Conservation (phyloP, 2,113 vertebrate species). For the Macrotus californicus region DNA sequence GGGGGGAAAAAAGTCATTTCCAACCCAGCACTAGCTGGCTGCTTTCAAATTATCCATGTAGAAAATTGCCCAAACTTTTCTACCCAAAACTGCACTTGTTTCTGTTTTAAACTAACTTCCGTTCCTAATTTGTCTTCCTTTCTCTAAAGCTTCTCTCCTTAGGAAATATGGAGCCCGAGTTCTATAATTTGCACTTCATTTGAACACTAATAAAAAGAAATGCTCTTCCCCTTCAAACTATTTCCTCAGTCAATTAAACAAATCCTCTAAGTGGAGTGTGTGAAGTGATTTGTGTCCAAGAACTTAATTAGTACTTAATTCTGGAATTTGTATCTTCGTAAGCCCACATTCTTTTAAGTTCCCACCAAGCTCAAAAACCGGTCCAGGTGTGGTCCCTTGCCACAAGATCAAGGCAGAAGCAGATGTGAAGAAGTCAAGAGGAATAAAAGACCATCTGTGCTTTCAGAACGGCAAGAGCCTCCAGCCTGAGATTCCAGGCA, state of each 20-base stretch:
- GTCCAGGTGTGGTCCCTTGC: constrained; percentile 53
- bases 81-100: constrained; percentile 69
- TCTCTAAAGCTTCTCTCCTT: constrained; percentile 76
- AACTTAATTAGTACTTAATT: constrained; percentile 78
- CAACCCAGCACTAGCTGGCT: constrained; percentile 29
- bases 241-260: constrained; percentile 84
- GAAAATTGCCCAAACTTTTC: constrained; percentile 73
- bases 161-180: constrained; percentile 76
- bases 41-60: constrained; percentile 70
- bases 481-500: background rate
- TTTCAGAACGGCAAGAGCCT: background rate
- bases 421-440: constrained; percentile 38
- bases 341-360: background rate
- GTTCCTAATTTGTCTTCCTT: constrained; percentile 58
- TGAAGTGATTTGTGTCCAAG: constrained; percentile 78
- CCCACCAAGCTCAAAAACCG: background rate
- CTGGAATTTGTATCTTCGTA: constrained; percentile 66
- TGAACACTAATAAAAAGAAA: constrained; percentile 82
- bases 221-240: constrained; percentile 79
- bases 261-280: constrained; percentile 79
- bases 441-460: constrained; percentile 46
- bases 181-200: constrained; percentile 80
- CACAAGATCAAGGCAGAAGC: constrained; percentile 38
- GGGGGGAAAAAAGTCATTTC: constrained; percentile 15
- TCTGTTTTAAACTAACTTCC: constrained; percentile 74